Evolutionary conservation across 2,888 invertebrate species (phyloP).

Genomic region (Trachelus troglodyta): DNA sequence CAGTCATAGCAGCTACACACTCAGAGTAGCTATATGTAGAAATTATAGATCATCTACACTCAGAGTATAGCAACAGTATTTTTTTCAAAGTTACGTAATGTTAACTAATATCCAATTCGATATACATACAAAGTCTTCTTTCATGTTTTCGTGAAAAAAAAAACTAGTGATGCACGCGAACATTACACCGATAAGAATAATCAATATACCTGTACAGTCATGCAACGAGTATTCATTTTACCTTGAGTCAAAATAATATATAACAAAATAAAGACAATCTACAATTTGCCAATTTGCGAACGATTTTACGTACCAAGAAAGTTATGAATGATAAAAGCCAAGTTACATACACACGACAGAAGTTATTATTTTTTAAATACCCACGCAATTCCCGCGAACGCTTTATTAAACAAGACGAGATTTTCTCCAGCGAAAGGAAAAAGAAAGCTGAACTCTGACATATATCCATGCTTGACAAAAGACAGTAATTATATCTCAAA

Average conservation of each 20-base stretch:
- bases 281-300: not conserved
- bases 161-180: not conserved
- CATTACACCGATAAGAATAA: not conserved
- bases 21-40: no score
- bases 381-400: not conserved
- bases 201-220: not conserved
- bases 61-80: not conserved
- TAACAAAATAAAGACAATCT: not conserved
- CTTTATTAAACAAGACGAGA: not conserved
- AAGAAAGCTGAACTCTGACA: conserved; percentile 23
- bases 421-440: conserved; percentile 13
- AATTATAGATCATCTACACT: no score
- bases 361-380: not conserved
- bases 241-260: not conserved
- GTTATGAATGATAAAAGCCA: not conserved
- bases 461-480: conserved; percentile 25
- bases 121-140: not conserved
- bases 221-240: not conserved
- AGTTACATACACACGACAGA: not conserved
- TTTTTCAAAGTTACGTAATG: not conserved
- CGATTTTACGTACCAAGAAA: not conserved
- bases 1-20: no score
- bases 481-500: conserved; percentile 1
- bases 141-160: not conserved
- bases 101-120: not conserved